These are phyloP conservation scores for Watsonalla binaria DNA, from an alignment of 2,888 invertebrate species.

Conservation along the genomic window DNA sequence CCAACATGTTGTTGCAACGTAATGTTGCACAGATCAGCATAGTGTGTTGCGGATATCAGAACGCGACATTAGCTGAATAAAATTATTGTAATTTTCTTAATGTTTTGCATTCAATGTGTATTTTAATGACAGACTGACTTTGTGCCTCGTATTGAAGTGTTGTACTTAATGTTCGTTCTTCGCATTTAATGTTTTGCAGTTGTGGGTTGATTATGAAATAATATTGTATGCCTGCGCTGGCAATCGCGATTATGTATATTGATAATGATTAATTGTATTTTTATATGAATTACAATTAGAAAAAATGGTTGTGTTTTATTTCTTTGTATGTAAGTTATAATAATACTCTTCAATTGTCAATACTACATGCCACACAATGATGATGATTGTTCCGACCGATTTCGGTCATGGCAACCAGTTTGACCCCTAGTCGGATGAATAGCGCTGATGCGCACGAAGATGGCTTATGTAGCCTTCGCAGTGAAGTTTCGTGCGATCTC, in stretches of 20 bases:
- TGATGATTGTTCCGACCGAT: too few species aligned
- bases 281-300: conserved; percentile 68
- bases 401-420: too few species aligned
- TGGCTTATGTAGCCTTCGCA: too few species aligned
- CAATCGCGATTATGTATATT: conserved; percentile 69
- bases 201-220: conserved; percentile 44
- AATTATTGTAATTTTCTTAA: background rate
- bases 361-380: too few species aligned
- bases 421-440: too few species aligned
- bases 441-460: too few species aligned
- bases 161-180: conserved; percentile 52
- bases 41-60: too few species aligned
- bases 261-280: conserved; percentile 69
- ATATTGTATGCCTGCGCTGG: conserved; percentile 57
- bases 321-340: too few species aligned
- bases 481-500: too few species aligned
- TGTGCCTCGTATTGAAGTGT: conserved; percentile 53
- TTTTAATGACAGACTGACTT: conserved; percentile 36
- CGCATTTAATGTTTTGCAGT: conserved; percentile 53
- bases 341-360: too few species aligned
- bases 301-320: conserved; percentile 13
- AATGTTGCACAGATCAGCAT: too few species aligned
- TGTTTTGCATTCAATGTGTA: conserved; percentile 1
- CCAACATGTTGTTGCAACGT: too few species aligned
- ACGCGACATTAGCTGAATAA: background rate